Percentiles rank a stretch among this genome's conserved stretches.
phyloP scores from a whole-genome alignment of 92 coral and sea anemone genomes.

The Pocillopora meandrina region DNA sequence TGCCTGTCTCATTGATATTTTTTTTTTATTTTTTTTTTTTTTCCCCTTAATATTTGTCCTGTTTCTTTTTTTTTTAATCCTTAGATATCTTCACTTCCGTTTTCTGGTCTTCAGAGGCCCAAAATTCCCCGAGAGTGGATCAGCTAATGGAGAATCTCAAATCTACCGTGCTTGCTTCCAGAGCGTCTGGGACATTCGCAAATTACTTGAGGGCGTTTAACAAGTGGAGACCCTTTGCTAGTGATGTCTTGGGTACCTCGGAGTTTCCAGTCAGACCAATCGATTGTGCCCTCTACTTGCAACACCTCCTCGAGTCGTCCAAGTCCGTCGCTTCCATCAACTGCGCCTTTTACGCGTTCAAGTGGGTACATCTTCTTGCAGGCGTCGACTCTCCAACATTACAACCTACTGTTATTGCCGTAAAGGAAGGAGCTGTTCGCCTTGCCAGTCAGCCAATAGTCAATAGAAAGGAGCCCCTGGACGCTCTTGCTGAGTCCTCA shows the following conservation, averaged over 20 bases:
- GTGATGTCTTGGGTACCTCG: slow-evolving; percentile 17
- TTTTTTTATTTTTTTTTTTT: no score
- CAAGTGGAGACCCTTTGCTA: slow-evolving; percentile 31
- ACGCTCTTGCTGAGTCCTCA: slow-evolving; percentile 29
- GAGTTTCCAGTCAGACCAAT: slow-evolving; percentile 42
- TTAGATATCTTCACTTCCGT: no score
- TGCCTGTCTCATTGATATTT: no score
- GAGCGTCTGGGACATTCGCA: slow-evolving; percentile 26
- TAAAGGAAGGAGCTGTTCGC: slow-evolving; percentile 37
- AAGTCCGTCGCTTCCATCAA: slow-evolving; percentile 43
- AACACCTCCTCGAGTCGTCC: slow-evolving; percentile 33
- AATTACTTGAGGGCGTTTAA: slow-evolving; percentile 40
- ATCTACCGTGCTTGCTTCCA: slow-evolving; percentile 32
- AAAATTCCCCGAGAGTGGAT: slow-evolving; percentile 4
- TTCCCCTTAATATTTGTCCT: no score
- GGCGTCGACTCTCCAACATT: slow-evolving; percentile 30
- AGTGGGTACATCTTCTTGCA: slow-evolving; percentile 35
- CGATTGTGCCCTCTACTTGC: slow-evolving; percentile 31
- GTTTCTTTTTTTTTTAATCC: no score
- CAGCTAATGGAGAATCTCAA: background rate
- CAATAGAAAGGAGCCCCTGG: slow-evolving; percentile 39
- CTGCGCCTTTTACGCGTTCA: slow-evolving; percentile 28
- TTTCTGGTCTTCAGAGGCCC: background rate
- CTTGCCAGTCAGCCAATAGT: background rate
- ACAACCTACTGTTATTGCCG: slow-evolving; percentile 25